A percentile compares a stretch with the other conserved stretches of the same genome.
These are phyloP conservation scores for Poeciliopsis prolifica DNA, from an alignment of 2,113 vertebrate species.

Conservation along the genomic window DNA sequence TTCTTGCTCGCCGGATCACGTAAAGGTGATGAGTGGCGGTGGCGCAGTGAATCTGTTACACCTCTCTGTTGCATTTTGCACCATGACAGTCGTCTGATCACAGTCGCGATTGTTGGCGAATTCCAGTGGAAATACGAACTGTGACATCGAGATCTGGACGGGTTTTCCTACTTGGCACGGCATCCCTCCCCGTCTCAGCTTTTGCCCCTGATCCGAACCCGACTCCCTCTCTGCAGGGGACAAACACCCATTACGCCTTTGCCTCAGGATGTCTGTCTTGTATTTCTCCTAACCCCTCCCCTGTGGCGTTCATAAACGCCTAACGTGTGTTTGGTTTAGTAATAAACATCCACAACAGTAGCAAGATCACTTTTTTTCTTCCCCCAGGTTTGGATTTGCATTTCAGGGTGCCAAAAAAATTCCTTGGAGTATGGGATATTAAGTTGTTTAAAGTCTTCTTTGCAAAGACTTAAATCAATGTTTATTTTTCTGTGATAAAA, in stretches of 20 bases:
- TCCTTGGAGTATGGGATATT: too few relatives aligned
- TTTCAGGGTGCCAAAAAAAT: conserved; percentile 19
- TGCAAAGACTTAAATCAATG: too few relatives aligned
- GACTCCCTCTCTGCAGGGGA: conserved; percentile 34
- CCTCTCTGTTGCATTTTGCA: conserved; percentile 27
- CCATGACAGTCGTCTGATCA: conserved; percentile 54
- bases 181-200: conserved; percentile 31
- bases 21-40: conserved; percentile 1
- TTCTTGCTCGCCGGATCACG: conserved; percentile 29
- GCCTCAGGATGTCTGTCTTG: conserved; percentile 44
- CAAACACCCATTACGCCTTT: conserved; percentile 47
- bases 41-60: conserved; percentile 42
- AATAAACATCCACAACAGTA: conserved; percentile 10
- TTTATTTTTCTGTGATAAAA: conserved; percentile 1
- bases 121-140: conserved; percentile 52
- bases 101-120: conserved; percentile 36
- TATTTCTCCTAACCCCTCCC: conserved; percentile 36
- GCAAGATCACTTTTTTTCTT: not conserved
- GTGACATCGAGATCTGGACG: conserved; percentile 58
- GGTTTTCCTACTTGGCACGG: conserved; percentile 54
- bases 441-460: too few relatives aligned
- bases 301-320: conserved; percentile 9
- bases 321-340: conserved; percentile 31
- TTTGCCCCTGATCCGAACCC: conserved; percentile 49
- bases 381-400: conserved; percentile 12